phyloP scores from a whole-genome alignment of 2,113 vertebrate genomes.

The Crotalus tigris region DNA sequence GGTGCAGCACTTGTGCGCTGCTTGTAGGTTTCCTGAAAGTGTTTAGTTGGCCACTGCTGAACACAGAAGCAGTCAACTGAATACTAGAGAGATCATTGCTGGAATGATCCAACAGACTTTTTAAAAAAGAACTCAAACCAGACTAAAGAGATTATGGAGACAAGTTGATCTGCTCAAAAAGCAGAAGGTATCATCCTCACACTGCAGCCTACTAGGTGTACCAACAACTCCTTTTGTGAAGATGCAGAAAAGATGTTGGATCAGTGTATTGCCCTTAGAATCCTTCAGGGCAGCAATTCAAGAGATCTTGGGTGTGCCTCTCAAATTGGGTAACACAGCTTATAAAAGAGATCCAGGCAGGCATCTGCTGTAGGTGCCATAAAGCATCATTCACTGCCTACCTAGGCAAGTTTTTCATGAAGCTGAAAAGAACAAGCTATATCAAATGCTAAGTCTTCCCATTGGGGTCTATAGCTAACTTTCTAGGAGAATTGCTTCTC shows the following conservation, averaged over 20 bases:
- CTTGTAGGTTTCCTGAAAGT: background rate
- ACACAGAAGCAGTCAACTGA: background rate
- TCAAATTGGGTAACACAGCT: background rate
- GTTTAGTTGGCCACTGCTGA: background rate
- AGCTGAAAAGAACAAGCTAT: background rate
- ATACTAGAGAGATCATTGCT: background rate
- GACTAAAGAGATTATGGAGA: background rate
- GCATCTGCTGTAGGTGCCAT: background rate
- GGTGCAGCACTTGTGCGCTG: background rate
- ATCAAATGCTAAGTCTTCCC: background rate
- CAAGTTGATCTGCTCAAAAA: background rate
- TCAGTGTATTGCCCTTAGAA: background rate
- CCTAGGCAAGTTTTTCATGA: too few species aligned
- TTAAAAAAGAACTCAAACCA: background rate
- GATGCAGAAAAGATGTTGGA: background rate
- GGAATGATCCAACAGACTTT: background rate
- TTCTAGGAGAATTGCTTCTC: background rate
- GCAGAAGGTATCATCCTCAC: background rate
- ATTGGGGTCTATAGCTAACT: background rate
- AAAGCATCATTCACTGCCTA: background rate
- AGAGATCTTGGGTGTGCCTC: background rate
- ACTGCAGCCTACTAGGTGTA: background rate
- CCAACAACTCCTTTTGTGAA: background rate
- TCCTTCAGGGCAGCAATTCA: background rate
- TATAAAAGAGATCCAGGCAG: background rate